phyloP scores from a whole-genome alignment of 2,113 vertebrate species.

The Dermatemys mawii region DNA sequence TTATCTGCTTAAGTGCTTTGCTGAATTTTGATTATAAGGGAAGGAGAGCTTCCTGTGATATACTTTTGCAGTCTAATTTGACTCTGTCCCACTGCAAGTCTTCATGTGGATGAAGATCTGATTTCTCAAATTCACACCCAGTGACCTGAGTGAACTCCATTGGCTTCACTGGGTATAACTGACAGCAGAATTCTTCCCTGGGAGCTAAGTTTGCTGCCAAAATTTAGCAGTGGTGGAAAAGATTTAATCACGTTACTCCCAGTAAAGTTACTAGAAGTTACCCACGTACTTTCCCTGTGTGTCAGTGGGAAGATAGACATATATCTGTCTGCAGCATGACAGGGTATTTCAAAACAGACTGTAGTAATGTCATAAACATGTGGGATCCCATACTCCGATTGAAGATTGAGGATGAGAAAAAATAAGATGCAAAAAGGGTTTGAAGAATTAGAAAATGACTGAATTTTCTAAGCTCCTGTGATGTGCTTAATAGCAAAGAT shows the following conservation, averaged over 20 bases:
- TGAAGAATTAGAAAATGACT: background rate
- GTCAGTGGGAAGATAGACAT: background rate
- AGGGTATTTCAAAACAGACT: slow-evolving; percentile 21
- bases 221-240: slow-evolving; percentile 29
- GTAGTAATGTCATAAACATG: background rate
- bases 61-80: background rate
- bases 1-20: background rate
- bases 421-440: background rate
- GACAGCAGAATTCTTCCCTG: slow-evolving; percentile 19
- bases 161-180: background rate
- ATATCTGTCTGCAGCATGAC: background rate
- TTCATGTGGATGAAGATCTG: rapidly evolving
- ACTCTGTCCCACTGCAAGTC: rapidly evolving
- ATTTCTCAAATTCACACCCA: background rate
- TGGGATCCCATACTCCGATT: background rate
- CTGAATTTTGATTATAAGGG: background rate
- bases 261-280: slow-evolving; percentile 13
- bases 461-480: background rate
- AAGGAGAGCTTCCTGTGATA: background rate
- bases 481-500: background rate
- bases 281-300: background rate
- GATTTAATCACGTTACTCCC: slow-evolving; percentile 36
- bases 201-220: slow-evolving; percentile 10
- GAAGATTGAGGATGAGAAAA: background rate
- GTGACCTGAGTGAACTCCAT: background rate